phyloP scores from a whole-genome alignment of 1,140 invertebrate genomes.

The Sipha flava region DNA sequence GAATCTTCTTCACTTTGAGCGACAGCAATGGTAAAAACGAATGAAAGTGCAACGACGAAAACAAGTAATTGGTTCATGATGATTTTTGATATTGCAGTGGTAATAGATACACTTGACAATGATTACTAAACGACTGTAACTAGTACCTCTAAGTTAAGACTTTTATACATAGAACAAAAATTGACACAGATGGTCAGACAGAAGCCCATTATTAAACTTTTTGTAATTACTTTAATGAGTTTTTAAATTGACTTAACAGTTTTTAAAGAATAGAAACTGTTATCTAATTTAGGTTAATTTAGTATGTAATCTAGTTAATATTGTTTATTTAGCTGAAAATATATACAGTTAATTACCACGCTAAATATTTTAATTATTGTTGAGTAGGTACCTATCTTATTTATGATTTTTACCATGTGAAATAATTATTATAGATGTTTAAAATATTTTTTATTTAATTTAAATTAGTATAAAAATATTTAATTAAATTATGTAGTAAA shows the following conservation, averaged over 20 bases:
- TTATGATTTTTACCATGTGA: no score
- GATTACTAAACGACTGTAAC: background rate
- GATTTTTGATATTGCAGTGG: background rate
- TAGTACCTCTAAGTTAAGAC: background rate
- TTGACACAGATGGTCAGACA: background rate
- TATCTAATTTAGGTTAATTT: no score
- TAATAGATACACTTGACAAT: background rate
- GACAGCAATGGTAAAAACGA: background rate
- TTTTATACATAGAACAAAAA: background rate
- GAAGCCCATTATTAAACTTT: no score
- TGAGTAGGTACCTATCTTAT: no score
- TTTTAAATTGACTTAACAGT: background rate
- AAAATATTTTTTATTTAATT: no score
- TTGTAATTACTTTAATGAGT: background rate
- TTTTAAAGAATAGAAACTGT: background rate
- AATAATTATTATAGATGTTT: no score
- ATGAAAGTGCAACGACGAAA: background rate
- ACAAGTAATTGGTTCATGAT: conserved; percentile 3
- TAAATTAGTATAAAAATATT: no score
- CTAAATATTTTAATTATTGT: background rate
- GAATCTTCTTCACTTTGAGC: background rate
- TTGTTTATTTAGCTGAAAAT: background rate
- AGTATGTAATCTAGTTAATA: background rate
- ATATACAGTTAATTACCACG: background rate
- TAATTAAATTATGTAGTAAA: no score